Evolutionary conservation across 2,797 vertebrate genomes (phyloP).

Genomic region (Cygnus olor): DNA sequence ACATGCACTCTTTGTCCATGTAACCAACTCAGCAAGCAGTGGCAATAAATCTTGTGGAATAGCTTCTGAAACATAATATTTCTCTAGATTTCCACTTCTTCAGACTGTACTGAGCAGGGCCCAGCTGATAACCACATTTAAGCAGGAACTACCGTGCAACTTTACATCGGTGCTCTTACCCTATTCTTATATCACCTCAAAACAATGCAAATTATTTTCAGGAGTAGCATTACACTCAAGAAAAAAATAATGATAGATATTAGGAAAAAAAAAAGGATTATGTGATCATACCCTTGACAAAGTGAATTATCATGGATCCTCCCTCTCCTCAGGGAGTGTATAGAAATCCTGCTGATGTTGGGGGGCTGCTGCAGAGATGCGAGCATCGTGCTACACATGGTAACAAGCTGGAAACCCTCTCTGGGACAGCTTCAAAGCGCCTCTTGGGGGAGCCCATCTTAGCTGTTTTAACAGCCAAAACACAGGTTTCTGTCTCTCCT

Average conservation of each 20-base stretch:
- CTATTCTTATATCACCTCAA: not conserved
- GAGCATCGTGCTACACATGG: fast-evolving
- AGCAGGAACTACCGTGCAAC: not conserved
- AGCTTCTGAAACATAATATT: not conserved
- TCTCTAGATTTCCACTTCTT: not conserved
- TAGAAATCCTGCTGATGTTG: not conserved
- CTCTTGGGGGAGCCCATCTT: not conserved
- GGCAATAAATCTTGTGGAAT: not conserved
- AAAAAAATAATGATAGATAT: not conserved
- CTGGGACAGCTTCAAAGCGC: not conserved
- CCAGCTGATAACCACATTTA: not conserved
- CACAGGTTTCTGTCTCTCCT: not conserved
- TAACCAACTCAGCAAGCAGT: not conserved
- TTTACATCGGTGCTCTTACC: not conserved
- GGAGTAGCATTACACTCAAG: not conserved
- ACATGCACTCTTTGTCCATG: not conserved
- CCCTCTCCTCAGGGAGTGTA: not conserved
- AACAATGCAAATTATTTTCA: not conserved
- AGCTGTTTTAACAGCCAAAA: not conserved
- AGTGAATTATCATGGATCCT: not conserved
- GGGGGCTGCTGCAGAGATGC: not conserved
- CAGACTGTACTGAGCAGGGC: not conserved
- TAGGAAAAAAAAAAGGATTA: not conserved
- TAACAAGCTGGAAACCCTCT: not conserved
- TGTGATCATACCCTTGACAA: not conserved